Percentiles rank a stretch among this genome's conserved stretches.
These are phyloP conservation scores for Hydrozoanthus gracilis DNA, from an alignment of 92 coral and sea anemone genomes.

Conservation along the genomic window DNA sequence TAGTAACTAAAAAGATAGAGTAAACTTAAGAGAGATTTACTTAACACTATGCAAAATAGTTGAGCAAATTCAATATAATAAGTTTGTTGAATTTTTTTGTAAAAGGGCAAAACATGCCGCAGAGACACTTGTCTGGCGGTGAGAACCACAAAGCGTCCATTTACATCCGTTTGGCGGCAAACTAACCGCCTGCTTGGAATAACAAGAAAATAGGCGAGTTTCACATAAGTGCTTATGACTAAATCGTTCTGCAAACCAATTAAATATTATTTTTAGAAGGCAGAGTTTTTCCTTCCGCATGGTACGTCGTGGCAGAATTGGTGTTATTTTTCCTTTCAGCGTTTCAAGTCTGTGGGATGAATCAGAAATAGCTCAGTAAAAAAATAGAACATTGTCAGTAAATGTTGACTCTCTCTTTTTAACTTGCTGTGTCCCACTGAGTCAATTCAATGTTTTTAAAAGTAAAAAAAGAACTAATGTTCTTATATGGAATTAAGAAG, in stretches of 20 bases:
- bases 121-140: constrained; percentile 48
- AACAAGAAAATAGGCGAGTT: constrained; percentile 23
- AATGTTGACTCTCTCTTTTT: too few species aligned
- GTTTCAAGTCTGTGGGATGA: too few species aligned
- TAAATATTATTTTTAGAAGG: not conserved
- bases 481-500: too few species aligned
- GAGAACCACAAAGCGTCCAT: constrained; percentile 18
- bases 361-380: too few species aligned
- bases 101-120: constrained; percentile 22
- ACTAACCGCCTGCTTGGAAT: constrained; percentile 34
- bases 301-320: too few species aligned
- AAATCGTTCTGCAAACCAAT: too few species aligned
- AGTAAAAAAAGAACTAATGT: too few species aligned
- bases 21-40: not conserved
- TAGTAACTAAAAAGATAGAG: too few species aligned
- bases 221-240: not conserved
- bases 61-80: constrained; percentile 13
- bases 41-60: not conserved
- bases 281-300: not conserved
- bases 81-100: constrained; percentile 32
- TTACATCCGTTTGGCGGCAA: constrained; percentile 42
- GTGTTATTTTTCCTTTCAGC: too few species aligned
- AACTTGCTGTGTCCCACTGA: too few species aligned
- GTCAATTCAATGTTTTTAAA: too few species aligned
- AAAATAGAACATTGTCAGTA: too few species aligned